Base-by-base conservation (phyloP, 2,113 vertebrate genomes). In the Hippoglossus stenolepis region DNA sequence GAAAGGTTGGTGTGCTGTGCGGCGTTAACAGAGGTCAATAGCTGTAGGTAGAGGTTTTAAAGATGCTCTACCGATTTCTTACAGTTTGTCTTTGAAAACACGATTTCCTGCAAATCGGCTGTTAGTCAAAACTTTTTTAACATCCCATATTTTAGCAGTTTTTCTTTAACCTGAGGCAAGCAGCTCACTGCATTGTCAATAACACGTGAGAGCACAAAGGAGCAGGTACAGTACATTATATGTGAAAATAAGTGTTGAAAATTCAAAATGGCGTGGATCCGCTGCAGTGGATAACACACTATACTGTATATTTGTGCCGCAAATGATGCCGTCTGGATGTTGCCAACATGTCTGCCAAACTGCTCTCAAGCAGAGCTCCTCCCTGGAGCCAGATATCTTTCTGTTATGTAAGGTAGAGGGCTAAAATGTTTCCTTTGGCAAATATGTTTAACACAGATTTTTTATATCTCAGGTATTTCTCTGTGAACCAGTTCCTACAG, bases 11-110 rank as follows among this genome's bases (percentile, higher is more conserved):
- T 79, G 61, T 75, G 64, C 13, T 40, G 56, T 20, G 56, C 67
- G 28, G 73, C 43, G 20, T 59, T 73, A 77, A 71, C 53, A 75
- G 40, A 75, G 83, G 75, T 87, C 79, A 87, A 69, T 81, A 79
- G 80, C 67, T 79, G 85, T 78, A 81, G 77, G 72, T 62, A 73
- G 63, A 72, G 23, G 62, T 77, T 74, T 65, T 62, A 58, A 73
- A 75, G 64, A 73, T 13, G 40, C 28, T 58, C 49, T 57, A 11
- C 64, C 61, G 59, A 15, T 80, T 26, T 61, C 63, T 58, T 38
- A 58, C 28, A 51, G 23, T 60, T 20, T 21, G 28, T 31, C 5
- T 31, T 7, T 31, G 28, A 31, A 7, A 5, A 31, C 28, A 31
- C 28, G 28, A 14, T 65, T 74, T 53, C n/a, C 51, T 14, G 47